Evolutionary conservation across 2,888 invertebrate species (phyloP), one percentile per base, ranked within the genome.

Genomic region (Xestobium rufovillosum): DNA sequence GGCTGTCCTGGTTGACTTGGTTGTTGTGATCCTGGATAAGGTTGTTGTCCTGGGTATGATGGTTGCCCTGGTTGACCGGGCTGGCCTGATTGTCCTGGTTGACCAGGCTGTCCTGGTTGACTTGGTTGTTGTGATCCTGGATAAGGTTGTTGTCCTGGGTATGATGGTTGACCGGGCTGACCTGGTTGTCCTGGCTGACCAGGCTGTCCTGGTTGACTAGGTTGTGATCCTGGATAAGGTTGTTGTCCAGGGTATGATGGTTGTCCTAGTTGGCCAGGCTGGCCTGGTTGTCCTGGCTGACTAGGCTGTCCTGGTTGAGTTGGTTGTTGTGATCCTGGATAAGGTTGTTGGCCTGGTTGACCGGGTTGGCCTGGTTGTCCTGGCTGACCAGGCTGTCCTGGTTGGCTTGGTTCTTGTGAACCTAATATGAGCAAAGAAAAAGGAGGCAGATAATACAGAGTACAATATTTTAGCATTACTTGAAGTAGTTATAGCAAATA

Each of bases 41-140:
- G n/a, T 19, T 6, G 34, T 32, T 38, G 36, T 26, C 4, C 57
- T 56, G 6, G 45, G 47, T 31, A 75, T 50, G 82, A 82, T 33
- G 66, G 59, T 50, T 79, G 81, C 31, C 78, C 75, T 49, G 72
- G 72, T 49, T 65, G 69, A 3, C 38, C 45, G 11, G 38, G 29
- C 26, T 25, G 10, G 33, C 23, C 23, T 19, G 23, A n/a, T 8
- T n/a, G 6, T 19, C 23, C 23, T 19, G 23, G 23, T 19, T 19
- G 23, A 8, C 6, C 6, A 6, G 23, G 23, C n/a, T 19, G 23
- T n/a, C 23, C 23, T 19, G 23, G 23, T 8, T 19, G n/a, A 8
- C 6, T 8, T 19, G 23, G 11, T 11, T 27, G 3, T 30, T 17
- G 9, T 14, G 11, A 15, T 31, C 42, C 42, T 23, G 47, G 46